phyloP scores from a whole-genome alignment of 2,888 invertebrate genomes.

The Sinelater perroti region DNA sequence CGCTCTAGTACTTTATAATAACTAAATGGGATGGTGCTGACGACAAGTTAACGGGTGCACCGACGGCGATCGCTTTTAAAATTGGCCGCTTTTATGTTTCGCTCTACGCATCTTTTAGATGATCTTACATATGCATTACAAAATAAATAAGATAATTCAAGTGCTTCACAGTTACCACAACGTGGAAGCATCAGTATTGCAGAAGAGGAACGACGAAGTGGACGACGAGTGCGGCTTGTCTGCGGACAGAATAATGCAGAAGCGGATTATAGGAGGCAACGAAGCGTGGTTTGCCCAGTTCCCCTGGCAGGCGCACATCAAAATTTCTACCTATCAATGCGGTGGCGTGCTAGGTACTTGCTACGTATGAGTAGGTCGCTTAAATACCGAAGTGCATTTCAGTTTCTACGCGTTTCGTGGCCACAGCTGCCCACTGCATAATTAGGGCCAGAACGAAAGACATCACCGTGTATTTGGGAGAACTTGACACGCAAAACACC shows the following conservation, averaged over 20 bases:
- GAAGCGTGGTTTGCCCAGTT: conserved; percentile 81
- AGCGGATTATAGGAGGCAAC: conserved; percentile 82
- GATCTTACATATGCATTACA: no score
- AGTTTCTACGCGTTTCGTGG: conserved; percentile 77
- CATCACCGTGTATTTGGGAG: conserved; percentile 81
- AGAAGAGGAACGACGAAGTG: conserved; percentile 52
- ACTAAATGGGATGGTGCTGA: no score
- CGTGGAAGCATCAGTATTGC: conserved; percentile 41
- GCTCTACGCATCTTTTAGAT: no score
- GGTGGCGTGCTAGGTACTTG: conserved; percentile 76
- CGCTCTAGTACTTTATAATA: no score
- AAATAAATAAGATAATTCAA: no score
- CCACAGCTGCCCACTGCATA: conserved; percentile 86
- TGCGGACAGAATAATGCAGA: conserved; percentile 66
- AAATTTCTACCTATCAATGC: conserved; percentile 83
- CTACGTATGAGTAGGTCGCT: background rate
- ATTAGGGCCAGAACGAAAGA: conserved; percentile 77
- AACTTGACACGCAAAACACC: conserved; percentile 79
- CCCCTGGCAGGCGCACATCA: conserved; percentile 87
- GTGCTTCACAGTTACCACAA: no score
- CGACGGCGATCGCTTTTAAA: no score
- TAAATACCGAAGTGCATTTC: conserved; percentile 36
- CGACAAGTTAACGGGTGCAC: no score
- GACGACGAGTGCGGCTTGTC: conserved; percentile 76
- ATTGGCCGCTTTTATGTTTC: no score